These are phyloP conservation scores for Balaenoptera acutorostrata DNA, from an alignment of 2,113 vertebrate species.

Conservation along the genomic window DNA sequence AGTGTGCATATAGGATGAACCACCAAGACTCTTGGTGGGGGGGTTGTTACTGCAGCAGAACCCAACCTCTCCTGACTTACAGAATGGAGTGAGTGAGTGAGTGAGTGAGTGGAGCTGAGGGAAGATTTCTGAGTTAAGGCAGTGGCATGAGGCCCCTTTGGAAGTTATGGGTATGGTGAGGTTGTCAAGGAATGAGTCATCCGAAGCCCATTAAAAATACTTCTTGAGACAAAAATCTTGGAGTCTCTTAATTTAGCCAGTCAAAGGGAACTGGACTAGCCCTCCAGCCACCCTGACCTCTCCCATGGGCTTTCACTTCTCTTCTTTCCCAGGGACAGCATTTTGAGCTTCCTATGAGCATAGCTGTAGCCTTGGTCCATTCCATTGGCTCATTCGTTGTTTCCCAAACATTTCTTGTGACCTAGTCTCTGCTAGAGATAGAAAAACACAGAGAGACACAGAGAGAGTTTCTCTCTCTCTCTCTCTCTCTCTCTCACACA, in stretches of 20 bases:
- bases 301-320: not conserved
- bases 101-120: not conserved
- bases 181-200: not conserved
- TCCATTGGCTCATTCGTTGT: not conserved
- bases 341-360: not conserved
- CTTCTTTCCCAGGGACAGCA: not conserved
- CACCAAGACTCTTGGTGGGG: not conserved
- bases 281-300: not conserved
- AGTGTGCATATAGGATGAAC: not conserved
- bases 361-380: not conserved
- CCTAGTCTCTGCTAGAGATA: not conserved
- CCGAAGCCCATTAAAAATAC: not conserved
- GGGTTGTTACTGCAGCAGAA: not conserved
- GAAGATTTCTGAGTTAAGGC: not conserved
- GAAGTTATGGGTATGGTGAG: not conserved
- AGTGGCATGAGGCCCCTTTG: not conserved
- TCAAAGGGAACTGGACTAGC: not conserved
- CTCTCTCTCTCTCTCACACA: no score
- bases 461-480: no score
- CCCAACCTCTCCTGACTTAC: not conserved
- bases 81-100: not conserved
- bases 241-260: not conserved
- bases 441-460: no score
- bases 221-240: constrained; percentile 4
- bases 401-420: not conserved